Conservation (phyloP, 2,113 vertebrate species). For the Neopipo cinnamomea region DNA sequence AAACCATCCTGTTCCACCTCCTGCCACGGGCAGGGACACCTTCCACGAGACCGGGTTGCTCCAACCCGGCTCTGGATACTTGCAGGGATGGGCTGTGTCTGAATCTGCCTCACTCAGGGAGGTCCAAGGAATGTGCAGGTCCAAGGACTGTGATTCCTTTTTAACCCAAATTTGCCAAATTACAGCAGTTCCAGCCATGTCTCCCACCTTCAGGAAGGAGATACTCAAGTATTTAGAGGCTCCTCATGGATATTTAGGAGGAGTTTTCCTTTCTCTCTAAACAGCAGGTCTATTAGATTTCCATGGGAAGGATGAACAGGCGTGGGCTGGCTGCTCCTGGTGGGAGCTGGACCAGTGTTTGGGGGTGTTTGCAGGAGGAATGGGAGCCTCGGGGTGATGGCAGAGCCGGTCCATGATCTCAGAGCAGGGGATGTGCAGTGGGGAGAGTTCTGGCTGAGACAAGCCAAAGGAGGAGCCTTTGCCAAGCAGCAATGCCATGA, state of each 20-base stretch:
- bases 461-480: neutral
- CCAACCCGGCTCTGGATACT: neutral
- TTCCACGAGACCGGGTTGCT: neutral
- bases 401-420: neutral
- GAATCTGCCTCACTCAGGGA: fast-evolving
- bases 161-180: neutral
- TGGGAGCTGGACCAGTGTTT: neutral
- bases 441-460: neutral
- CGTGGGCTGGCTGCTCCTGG: neutral
- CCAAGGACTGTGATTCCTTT: neutral
- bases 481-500: neutral
- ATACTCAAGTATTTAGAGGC: neutral
- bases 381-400: neutral
- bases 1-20: neutral
- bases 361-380: neutral
- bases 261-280: neutral
- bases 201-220: neutral
- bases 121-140: neutral
- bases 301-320: neutral
- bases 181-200: neutral
- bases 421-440: neutral
- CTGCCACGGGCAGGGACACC: neutral
- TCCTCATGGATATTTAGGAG: neutral
- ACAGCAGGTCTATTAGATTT: neutral
- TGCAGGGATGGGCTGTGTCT: neutral